These are phyloP conservation scores for Priocnemis perturbator DNA, from an alignment of 2,888 invertebrate species.

Conservation along the genomic window DNA sequence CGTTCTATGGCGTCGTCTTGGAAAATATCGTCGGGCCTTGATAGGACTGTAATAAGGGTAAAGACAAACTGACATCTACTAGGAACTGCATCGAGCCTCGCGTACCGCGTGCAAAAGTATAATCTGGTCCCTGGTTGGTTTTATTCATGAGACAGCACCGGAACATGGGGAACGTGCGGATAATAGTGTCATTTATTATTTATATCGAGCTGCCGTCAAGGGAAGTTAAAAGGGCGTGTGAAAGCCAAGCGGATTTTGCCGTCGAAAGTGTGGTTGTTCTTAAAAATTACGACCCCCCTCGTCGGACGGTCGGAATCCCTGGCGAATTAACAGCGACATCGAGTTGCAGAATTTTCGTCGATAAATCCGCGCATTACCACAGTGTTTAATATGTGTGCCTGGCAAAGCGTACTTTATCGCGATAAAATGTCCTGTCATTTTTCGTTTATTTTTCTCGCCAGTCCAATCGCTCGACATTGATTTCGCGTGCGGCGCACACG, in stretches of 20 bases:
- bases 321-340: too few species aligned
- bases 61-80: conserved; percentile 7
- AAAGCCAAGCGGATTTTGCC: conserved; percentile 1
- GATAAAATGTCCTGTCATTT: too few species aligned
- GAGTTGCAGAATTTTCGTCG: too few species aligned
- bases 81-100: conserved; percentile 27
- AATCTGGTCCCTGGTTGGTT: conserved; percentile 35
- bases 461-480: too few species aligned
- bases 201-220: conserved; percentile 28
- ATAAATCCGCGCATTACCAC: too few species aligned
- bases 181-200: conserved; percentile 50
- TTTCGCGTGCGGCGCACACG: too few species aligned
- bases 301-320: too few species aligned
- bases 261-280: neutral
- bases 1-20: neutral
- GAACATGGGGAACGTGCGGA: conserved; percentile 8
- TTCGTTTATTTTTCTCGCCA: too few species aligned
- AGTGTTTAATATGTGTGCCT: too few species aligned
- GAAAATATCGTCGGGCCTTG: conserved; percentile 16
- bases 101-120: conserved; percentile 30
- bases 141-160: conserved; percentile 47
- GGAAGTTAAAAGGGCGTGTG: conserved; percentile 5
- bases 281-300: too few species aligned
- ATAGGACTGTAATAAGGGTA: conserved; percentile 9
- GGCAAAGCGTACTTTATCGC: too few species aligned